Evolutionary conservation across 2,113 vertebrate species (phyloP), one percentile per base, ranked within the genome.

Genomic region (Istiophorus platypterus): DNA sequence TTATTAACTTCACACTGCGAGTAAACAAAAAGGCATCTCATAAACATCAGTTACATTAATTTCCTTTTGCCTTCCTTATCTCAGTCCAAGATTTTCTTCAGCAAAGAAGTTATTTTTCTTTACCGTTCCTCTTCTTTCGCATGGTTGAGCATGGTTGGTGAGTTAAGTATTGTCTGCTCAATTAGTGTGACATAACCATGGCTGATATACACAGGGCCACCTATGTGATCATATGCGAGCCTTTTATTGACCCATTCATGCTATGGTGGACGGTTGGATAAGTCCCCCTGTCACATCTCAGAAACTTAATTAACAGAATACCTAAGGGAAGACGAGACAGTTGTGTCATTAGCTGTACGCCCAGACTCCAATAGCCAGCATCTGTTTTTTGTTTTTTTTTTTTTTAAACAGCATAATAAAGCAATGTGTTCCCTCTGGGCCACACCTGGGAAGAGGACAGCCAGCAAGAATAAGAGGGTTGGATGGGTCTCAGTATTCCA

Each of bases 271-370:
- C 57, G 70, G 75, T 76, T 82, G 58, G 76, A 85, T 84, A 80
- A 80, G 65, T 82, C 76, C 66, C 66, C 67, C 65, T 52, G 87
- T 86, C 86, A 90, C 70, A 76, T 87, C 77, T 79, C 78, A 14
- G 88, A 64, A 79, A 91, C 84, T 93, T 94, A 91, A 94, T 95
- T 94, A 95, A 90, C 73, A 80, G 80, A 81, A 81, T 81, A 93
- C 92, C 92, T 88, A 34, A 63, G 89, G 92, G 88, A 85, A 85
- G 83, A 85, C 68, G 85, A 93, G 82, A 86, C 85, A 70, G 80
- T 92, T 76, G 89, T 92, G 91, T 91, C 89, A 89, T 92, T 91
- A 90, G 82, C 84, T 31, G 34, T 64, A 54, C 49, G 54, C 61
- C 72, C 45, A 63, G 78, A 82, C 69, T 85, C 84, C 80, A 83